Conservation (phyloP, 2,113 vertebrate species). For the Sylvicapra grimmia region DNA sequence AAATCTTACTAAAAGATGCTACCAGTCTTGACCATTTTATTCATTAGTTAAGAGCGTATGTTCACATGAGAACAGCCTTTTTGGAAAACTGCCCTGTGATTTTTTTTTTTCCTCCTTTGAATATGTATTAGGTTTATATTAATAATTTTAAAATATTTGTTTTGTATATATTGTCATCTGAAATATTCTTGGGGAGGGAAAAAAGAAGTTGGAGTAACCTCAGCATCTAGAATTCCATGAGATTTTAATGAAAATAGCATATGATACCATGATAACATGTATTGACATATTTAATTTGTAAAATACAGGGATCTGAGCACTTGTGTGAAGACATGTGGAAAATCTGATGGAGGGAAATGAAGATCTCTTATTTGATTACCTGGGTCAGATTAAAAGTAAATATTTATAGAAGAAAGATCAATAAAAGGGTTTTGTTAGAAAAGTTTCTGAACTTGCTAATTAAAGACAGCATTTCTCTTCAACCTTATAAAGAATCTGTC, state of each 20-base stretch:
- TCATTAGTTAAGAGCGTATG: slow-evolving; percentile 6
- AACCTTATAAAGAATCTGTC: not conserved
- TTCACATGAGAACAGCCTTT: not conserved
- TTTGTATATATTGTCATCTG: not conserved
- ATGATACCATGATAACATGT: not conserved
- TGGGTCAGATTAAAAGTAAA: slow-evolving; percentile 15
- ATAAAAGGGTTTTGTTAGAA: not conserved
- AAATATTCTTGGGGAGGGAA: not conserved
- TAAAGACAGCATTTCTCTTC: not conserved
- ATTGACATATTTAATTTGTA: not conserved
- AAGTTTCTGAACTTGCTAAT: slow-evolving; percentile 16
- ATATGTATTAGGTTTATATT: not conserved
- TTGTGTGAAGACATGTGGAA: not conserved
- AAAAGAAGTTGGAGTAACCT: not conserved
- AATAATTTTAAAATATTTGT: not conserved
- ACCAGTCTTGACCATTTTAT: not conserved
- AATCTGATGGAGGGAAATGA: not conserved
- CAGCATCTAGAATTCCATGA: not conserved
- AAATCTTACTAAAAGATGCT: slow-evolving; percentile 4
- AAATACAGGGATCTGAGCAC: not conserved
- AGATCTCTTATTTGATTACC: slow-evolving; percentile 10
- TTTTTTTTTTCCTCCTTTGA: not conserved
- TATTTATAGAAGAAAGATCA: slow-evolving; percentile 29
- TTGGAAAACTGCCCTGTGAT: not conserved
- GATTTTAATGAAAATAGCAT: not conserved